phyloP scores from a whole-genome alignment of 2,113 vertebrate species.

The Rhinolophus sinicus region DNA sequence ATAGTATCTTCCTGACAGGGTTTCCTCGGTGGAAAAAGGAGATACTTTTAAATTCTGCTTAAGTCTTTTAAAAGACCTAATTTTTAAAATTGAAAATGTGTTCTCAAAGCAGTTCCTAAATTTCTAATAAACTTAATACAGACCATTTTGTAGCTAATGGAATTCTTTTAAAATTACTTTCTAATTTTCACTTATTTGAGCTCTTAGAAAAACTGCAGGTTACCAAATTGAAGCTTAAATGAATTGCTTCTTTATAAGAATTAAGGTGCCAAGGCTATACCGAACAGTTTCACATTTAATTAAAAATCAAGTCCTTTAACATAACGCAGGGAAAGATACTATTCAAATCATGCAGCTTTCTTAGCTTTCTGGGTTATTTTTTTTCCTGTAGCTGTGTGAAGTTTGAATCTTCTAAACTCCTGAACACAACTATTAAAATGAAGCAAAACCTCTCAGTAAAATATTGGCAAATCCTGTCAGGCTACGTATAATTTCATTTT shows the following conservation, averaged over 20 bases:
- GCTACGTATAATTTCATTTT: background rate
- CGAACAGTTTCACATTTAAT: background rate
- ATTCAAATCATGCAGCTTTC: background rate
- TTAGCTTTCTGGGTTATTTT: background rate
- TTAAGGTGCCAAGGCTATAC: background rate
- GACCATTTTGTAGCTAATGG: constrained; percentile 20
- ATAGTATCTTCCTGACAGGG: background rate
- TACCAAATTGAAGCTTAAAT: background rate
- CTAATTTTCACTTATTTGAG: background rate
- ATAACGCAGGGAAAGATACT: background rate
- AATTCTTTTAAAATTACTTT: constrained; percentile 4
- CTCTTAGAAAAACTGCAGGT: background rate
- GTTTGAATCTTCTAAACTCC: background rate
- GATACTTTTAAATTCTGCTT: background rate
- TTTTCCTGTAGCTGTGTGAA: background rate
- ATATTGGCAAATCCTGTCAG: background rate
- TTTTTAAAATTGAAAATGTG: constrained; percentile 34
- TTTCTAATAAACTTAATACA: background rate
- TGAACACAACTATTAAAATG: constrained; percentile 1
- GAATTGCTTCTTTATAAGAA: background rate
- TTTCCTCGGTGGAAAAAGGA: background rate
- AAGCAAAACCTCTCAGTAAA: constrained; percentile 39
- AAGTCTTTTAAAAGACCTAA: background rate
- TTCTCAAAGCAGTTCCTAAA: background rate
- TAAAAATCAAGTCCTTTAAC: constrained; percentile 37